Conservation (phyloP, 2,888 invertebrate species). For the Drosophila nigritarsus region DNA sequence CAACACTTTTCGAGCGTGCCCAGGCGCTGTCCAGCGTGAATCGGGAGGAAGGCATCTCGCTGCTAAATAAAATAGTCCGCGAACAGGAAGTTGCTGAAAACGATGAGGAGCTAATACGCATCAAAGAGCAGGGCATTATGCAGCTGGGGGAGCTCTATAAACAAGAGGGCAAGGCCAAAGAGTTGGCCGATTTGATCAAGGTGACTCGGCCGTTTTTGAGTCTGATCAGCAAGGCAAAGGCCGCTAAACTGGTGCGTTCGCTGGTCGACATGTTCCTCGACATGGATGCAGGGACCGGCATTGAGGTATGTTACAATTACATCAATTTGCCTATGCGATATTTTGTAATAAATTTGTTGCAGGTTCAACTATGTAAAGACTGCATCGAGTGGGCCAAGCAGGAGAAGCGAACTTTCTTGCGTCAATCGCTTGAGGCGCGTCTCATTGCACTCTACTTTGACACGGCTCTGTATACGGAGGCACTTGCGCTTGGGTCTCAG, state of each 20-base stretch:
- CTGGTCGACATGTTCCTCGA: slow-evolving; percentile 99
- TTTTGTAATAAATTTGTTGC: background rate
- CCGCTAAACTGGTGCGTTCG: slow-evolving; percentile 98
- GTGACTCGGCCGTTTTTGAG: slow-evolving; percentile 97
- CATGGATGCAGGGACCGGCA: slow-evolving; percentile 97
- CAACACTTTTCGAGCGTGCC: slow-evolving; percentile 94
- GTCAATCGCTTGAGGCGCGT: slow-evolving; percentile 97
- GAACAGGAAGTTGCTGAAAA: slow-evolving; percentile 91
- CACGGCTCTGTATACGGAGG: slow-evolving; percentile 95
- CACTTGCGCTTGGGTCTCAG: slow-evolving; percentile 92
- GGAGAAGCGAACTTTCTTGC: slow-evolving; percentile 97
- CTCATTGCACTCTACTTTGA: slow-evolving; percentile 97
- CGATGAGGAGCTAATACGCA: slow-evolving; percentile 95
- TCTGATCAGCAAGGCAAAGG: slow-evolving; percentile 99
- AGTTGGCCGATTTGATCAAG: slow-evolving; percentile 96
- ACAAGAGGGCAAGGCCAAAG: slow-evolving; percentile 96
- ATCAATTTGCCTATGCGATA: background rate
- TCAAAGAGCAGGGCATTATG: slow-evolving; percentile 96
- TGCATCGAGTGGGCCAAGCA: slow-evolving; percentile 99
- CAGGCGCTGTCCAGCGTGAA: slow-evolving; percentile 91
- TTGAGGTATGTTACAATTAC: slow-evolving; percentile 87
- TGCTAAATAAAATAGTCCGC: slow-evolving; percentile 91
- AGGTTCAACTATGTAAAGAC: slow-evolving; percentile 95
- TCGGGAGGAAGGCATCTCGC: slow-evolving; percentile 90
- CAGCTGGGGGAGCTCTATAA: slow-evolving; percentile 96